These are phyloP conservation scores for Crotalus helleri DNA, from an alignment of 2,113 vertebrate species.

Conservation along the genomic window DNA sequence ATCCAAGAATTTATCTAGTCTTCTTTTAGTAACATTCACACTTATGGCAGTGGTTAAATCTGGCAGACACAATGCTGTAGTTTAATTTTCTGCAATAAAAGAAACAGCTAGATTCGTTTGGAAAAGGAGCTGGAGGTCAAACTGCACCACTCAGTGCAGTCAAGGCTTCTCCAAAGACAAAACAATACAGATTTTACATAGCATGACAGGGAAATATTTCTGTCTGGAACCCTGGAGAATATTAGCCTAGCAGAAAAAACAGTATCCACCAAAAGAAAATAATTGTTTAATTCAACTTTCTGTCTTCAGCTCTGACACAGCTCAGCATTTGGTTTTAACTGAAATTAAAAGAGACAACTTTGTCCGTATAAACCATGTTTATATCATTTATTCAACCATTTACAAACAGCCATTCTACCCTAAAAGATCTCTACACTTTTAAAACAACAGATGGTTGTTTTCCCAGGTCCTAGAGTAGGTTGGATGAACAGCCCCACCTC, in stretches of 20 bases:
- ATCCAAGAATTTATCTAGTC: neutral
- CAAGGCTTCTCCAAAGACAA: neutral
- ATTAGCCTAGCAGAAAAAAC: neutral
- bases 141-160: neutral
- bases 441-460: neutral
- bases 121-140: neutral
- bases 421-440: neutral
- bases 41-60: neutral
- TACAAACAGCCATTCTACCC: neutral
- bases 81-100: neutral
- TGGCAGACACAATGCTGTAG: neutral
- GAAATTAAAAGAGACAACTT: neutral
- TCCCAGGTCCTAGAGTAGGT: neutral
- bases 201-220: neutral
- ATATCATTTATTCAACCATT: neutral
- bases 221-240: neutral
- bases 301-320: neutral
- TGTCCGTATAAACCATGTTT: neutral
- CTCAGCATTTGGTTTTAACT: neutral
- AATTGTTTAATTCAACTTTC: neutral
- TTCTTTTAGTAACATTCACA: neutral
- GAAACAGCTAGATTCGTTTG: neutral
- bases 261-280: neutral
- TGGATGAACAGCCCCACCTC: neutral
- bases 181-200: neutral